Percentiles rank a stretch among this genome's conserved stretches.
phyloP scores from a whole-genome alignment of 2,113 vertebrate genomes.

The Merops nubicus region DNA sequence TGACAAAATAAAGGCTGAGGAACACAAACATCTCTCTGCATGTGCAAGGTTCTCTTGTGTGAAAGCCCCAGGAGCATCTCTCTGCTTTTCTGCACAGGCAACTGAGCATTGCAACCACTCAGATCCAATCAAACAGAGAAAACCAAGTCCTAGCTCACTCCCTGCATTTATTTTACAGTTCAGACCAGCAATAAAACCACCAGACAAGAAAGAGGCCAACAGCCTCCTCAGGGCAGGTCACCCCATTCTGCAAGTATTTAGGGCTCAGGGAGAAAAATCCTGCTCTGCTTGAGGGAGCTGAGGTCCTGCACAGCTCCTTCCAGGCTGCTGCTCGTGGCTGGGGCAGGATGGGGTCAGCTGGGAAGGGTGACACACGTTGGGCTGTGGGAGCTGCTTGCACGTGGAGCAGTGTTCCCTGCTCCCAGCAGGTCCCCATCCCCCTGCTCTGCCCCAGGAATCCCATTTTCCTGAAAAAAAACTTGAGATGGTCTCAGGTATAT shows the following conservation, averaged over 20 bases:
- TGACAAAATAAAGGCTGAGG: not conserved
- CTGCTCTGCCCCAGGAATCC: not conserved
- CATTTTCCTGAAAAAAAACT: no score
- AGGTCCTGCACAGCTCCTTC: not conserved
- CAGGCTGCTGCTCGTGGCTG: fast-evolving
- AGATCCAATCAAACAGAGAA: not conserved
- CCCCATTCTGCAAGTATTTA: not conserved
- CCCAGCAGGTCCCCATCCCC: not conserved
- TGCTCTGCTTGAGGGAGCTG: not conserved
- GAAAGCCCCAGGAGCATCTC: not conserved
- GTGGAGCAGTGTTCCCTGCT: not conserved
- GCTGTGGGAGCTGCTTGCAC: not conserved
- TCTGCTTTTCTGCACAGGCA: not conserved
- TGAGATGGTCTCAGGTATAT: no score
- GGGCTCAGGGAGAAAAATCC: not conserved
- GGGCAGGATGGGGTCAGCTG: no score
- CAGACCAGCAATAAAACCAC: not conserved
- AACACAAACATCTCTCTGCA: not conserved
- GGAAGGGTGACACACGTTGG: fast-evolving
- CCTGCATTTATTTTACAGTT: not conserved
- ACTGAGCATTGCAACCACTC: not conserved
- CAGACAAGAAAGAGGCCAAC: not conserved
- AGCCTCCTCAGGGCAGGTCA: slow-evolving; percentile 29
- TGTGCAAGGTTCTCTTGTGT: not conserved
- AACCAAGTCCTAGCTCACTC: not conserved